These are phyloP conservation scores for Heteractis magnifica DNA, from an alignment of 92 coral and sea anemone genomes.

Conservation along the genomic window DNA sequence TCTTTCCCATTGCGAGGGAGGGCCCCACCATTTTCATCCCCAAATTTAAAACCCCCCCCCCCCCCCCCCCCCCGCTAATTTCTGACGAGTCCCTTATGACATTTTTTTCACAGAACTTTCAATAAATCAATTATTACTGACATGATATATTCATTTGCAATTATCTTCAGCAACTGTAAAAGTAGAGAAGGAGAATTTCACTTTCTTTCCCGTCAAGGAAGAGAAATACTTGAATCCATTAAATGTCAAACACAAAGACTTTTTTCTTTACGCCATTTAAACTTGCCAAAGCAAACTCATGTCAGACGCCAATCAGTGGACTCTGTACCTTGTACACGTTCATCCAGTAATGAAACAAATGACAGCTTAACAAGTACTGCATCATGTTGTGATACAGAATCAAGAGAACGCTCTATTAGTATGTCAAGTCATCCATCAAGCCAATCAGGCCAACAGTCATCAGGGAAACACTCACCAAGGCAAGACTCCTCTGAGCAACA, in stretches of 20 bases:
- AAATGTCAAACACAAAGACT: conserved; percentile 94
- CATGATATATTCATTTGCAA: neutral
- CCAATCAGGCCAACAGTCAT: conserved; percentile 22
- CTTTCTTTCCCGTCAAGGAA: conserved; percentile 88
- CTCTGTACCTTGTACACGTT: conserved; percentile 77
- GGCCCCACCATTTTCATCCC: too few relatives aligned
- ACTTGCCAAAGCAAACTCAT: conserved; percentile 33
- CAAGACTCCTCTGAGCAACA: conserved; percentile 1
- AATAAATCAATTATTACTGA: neutral
- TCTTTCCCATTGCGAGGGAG: too few relatives aligned
- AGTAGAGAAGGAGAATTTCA: conserved; percentile 86
- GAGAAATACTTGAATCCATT: conserved; percentile 88
- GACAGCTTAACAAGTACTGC: conserved; percentile 75
- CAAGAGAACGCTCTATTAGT: conserved; percentile 65
- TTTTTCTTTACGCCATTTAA: conserved; percentile 49
- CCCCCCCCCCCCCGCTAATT: too few relatives aligned
- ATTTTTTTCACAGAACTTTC: neutral
- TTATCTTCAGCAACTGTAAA: conserved; percentile 78
- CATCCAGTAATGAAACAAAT: conserved; percentile 78
- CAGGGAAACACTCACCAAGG: conserved; percentile 12
- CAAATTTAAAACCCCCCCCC: too few relatives aligned
- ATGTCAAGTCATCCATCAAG: conserved; percentile 63
- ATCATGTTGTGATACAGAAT: conserved; percentile 61
- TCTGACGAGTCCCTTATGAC: too few relatives aligned
- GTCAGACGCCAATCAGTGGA: conserved; percentile 61